These are phyloP conservation scores for Anticlea derivata DNA, from an alignment of 2,888 invertebrate species.

Conservation along the genomic window DNA sequence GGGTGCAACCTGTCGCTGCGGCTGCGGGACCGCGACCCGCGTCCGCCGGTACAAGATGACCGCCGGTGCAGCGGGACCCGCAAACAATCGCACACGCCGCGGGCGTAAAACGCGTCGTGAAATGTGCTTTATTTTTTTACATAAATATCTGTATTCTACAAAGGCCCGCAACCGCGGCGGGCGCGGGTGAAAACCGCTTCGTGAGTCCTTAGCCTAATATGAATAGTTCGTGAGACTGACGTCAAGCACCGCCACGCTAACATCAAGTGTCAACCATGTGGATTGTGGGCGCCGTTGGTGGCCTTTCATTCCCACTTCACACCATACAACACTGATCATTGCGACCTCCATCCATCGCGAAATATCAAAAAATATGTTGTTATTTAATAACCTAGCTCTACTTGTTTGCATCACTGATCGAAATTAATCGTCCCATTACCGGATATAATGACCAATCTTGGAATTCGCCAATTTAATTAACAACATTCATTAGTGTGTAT, in stretches of 20 bases:
- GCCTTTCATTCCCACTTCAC: slow-evolving; percentile 41
- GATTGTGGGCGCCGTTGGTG: slow-evolving; percentile 45
- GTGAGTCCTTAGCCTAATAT: too few species aligned
- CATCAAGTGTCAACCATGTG: slow-evolving; percentile 47
- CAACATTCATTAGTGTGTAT: slow-evolving; percentile 38
- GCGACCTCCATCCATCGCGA: slow-evolving; percentile 19
- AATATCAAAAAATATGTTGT: slow-evolving; percentile 16
- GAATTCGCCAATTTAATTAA: slow-evolving; percentile 43
- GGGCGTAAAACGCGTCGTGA: too few species aligned
- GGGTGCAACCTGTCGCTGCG: too few species aligned
- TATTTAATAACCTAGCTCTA: slow-evolving; percentile 11
- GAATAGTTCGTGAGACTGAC: slow-evolving; percentile 36
- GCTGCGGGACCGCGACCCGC: too few species aligned
- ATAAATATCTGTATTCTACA: too few species aligned
- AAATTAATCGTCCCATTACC: slow-evolving; percentile 38
- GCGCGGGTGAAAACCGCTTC: too few species aligned
- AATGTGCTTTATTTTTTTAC: too few species aligned
- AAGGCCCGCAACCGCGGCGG: too few species aligned
- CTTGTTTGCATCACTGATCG: slow-evolving; percentile 27
- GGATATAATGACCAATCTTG: slow-evolving; percentile 35
- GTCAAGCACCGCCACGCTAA: slow-evolving; percentile 43
- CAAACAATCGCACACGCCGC: too few species aligned
- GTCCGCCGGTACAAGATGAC: too few species aligned
- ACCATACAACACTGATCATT: slow-evolving; percentile 37
- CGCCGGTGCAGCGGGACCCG: too few species aligned